Evolutionary conservation across 2,113 vertebrate genomes (phyloP), one percentile per base, ranked within the genome.

Genomic region (Neolamprologus fasciatus): DNA sequence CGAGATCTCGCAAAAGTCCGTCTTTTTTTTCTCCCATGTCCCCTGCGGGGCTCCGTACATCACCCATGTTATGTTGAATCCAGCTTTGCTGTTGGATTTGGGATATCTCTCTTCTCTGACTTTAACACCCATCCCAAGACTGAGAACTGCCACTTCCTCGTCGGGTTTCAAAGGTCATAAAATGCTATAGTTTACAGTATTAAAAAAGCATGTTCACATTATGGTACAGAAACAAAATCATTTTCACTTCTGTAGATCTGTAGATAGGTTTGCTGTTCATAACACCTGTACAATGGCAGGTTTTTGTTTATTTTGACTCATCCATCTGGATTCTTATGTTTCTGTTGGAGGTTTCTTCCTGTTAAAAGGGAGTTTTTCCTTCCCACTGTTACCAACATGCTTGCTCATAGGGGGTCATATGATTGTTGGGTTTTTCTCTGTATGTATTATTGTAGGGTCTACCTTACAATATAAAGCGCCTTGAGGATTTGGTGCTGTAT

Each of bases 391-490:
- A 9, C 58, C 58, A 35, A 19, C 1, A 6, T 3, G 16, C 2
- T 33, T 19, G 28, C 0, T 63, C 2, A 63, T 7, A 63, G 3
- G 28, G 1, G 28, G 9, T 63, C 58, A 33, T 33, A 33, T 33
- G 3, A 63, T 33, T 63, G 28, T 33, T 63, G 28, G 58, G 4
- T 63, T 33, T 63, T 63, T 16, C 55, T 58, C 26, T 58, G 5
- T 31, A 33, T 28, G 55, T 58, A 58, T 58, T 63, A 10, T 33
- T 33, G 58, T 33, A 0, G 28, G 16, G 0, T 63, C 58, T 1
- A 63, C 9, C 28, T 33, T 63, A 63, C 1, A 33, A 19, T 33
- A 33, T 19, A 7, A 33, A 63, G 1, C 0, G 0, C 9, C 0
- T 61, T 33, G 28, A 33, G 9, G 28, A 63, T 33, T 63, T 63